Evolutionary conservation across 2,888 invertebrate species (phyloP), one percentile per base, ranked within the genome.

Genomic region (Apamea epomidion): DNA sequence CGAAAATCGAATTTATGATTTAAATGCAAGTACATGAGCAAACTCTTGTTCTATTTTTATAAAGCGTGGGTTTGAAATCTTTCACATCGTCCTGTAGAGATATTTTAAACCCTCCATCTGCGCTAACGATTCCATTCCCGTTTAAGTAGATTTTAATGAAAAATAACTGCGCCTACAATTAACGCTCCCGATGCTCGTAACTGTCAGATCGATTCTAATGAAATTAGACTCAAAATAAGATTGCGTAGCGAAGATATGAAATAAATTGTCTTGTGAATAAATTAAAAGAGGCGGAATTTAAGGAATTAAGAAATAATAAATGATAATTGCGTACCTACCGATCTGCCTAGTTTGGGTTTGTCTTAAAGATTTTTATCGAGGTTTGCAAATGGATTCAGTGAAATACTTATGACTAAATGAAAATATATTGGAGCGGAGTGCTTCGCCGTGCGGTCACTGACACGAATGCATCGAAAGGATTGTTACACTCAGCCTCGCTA

Each of bases 401-500:
- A 86, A 81, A 84, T 84, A n/a, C n/a, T n/a, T n/a, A 83, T 84
- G 81, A 79, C n/a, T 68, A 84, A 84, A 76, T 76, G 87, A 82
- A 86, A 82, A 85, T 86, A 74, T 82, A 86, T 86, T 83, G 79
- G 64, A 78, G 78, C 84, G 77, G 78, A 72, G 71, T 86, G 85
- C 70, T 74, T 64, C 67, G 29, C 68, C 75, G 77, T 70, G 81
- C 89, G 92, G 91, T 91, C 92, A 90, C 83, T 86, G 92, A 91
- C 92, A 86, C 87, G 80, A 83, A 86, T 87, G 88, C 88, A 90
- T 87, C 86, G 82, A 91, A 88, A 90, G 86, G 83, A 88, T 88
- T 87, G 80, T 88, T 83, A 80, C 87, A 83, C 80, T 86, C 83
- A 82, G 86, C 82, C 79, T 87, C 83, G 82, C 86, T 84, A 82